Evolutionary conservation across 2,888 invertebrate genomes (phyloP).

Genomic region (Melinopterus prodromus): DNA sequence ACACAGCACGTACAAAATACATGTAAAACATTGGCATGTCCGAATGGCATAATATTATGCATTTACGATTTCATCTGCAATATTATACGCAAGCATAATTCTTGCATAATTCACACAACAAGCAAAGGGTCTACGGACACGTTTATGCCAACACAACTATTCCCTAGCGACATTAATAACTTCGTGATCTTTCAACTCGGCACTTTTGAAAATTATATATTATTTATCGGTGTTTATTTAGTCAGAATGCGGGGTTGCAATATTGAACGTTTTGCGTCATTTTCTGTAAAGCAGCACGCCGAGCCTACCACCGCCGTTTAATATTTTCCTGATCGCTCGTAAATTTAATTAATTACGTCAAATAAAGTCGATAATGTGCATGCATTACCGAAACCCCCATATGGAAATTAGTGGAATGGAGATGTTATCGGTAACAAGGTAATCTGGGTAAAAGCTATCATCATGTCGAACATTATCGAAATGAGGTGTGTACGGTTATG

Average conservation of each 20-base stretch:
- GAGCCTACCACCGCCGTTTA: not conserved
- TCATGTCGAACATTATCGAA: not conserved
- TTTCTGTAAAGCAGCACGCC: not conserved
- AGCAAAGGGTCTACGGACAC: not conserved
- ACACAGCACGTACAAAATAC: not conserved
- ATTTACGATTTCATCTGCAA: not conserved
- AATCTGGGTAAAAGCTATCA: not conserved
- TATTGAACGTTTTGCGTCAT: not conserved
- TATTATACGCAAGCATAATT: not conserved
- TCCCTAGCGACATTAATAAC: not conserved
- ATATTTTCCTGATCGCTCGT: not conserved
- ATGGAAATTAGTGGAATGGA: not conserved
- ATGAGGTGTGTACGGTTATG: not conserved
- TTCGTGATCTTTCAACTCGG: not conserved
- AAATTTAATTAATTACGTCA: not conserved
- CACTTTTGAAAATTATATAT: not conserved
- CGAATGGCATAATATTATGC: not conserved
- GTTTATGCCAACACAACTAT: not conserved
- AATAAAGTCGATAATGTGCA: not conserved
- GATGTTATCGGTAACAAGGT: not conserved
- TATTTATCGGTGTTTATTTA: not conserved
- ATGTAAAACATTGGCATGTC: not conserved
- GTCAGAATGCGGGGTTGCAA: not conserved
- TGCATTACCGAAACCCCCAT: not conserved
- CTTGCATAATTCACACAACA: not conserved